Conservation (phyloP, 2,888 invertebrate species). For the Tyria jacobaeae region DNA sequence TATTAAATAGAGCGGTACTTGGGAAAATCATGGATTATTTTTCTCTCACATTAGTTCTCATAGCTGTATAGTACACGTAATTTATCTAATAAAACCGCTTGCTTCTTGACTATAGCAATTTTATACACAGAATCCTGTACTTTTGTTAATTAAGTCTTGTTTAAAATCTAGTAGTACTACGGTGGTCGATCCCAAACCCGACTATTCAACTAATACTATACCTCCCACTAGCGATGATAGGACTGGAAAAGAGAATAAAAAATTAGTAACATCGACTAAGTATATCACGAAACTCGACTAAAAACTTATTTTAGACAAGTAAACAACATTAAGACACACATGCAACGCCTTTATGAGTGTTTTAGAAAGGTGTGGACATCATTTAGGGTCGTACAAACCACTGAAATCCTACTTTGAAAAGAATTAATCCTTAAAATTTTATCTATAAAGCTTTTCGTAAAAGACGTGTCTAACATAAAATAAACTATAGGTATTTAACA, state of each 20-base stretch:
- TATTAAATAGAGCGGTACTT: neutral
- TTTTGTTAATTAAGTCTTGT: slow-evolving; percentile 12
- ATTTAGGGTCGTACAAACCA: no score
- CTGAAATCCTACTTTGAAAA: no score
- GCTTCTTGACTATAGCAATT: neutral
- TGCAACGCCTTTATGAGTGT: no score
- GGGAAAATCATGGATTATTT: neutral
- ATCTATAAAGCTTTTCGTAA: no score
- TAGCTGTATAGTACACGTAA: neutral
- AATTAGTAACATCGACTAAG: slow-evolving; percentile 4
- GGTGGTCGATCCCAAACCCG: slow-evolving; percentile 40
- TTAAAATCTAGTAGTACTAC: slow-evolving; percentile 29
- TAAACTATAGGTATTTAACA: no score
- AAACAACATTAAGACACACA: no score
- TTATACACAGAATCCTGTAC: slow-evolving; percentile 2
- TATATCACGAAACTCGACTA: no score
- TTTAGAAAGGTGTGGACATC: no score
- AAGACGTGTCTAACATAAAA: no score
- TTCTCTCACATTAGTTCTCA: neutral
- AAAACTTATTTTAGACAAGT: no score
- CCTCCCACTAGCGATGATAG: slow-evolving; percentile 20
- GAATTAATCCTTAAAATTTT: no score
- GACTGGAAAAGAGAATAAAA: slow-evolving; percentile 32
- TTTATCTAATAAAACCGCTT: slow-evolving; percentile 9
- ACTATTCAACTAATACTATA: slow-evolving; percentile 39